Evolutionary conservation across 2,113 vertebrate genomes (phyloP), one percentile per base, ranked within the genome.

Genomic region (Procavia capensis): DNA sequence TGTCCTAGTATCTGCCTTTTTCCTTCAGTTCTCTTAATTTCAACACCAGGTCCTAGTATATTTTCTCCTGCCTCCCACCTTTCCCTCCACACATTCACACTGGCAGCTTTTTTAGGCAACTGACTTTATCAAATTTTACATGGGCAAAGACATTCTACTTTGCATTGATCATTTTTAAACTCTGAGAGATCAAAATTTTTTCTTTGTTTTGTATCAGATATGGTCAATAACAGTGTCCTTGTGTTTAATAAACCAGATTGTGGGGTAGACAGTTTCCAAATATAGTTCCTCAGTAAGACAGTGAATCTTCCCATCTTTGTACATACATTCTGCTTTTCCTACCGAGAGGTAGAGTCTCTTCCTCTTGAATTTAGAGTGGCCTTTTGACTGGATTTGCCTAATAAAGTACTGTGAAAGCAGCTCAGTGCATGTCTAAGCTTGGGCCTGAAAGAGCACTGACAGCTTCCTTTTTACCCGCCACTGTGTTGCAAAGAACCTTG

Each of bases 151-250:
- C 43, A 72, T n/a, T 85, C 6, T 61, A 54, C 2, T 91, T 84
- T 86, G 41, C 19, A 41, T 68, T 79, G 76, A 41, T 68, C 34
- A 29, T 29, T 90, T 96, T 47, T 79, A 47, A 92, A 43, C 8
- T 74, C 27, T 61, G 25, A 63, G 57, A 59, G 61, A 63, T 63
- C 61, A 63, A 63, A 29, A 25, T 80, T 93, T 95, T 87, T 80
- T 68, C 66, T 90, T 83, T 92, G 36, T 64, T 88, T 95, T 39
- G 4, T 86, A 88, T 16, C 50, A 85, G 72, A 85, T 88, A 74
- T 66, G 25, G 19, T 45, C 22, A 82, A 83, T 27, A 82, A 61
- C 9, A 84, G 13, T n/a, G 10, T 54, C 45, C 59, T 81, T 95
- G 41, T 84, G 81, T 66, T 93, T 47, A 63, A 63, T n/a, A 91